A percentile compares a stretch with the other conserved stretches of the same genome.
Evolutionary conservation across 2,113 vertebrate species (phyloP).

Genomic region (Polypterus bichir): DNA sequence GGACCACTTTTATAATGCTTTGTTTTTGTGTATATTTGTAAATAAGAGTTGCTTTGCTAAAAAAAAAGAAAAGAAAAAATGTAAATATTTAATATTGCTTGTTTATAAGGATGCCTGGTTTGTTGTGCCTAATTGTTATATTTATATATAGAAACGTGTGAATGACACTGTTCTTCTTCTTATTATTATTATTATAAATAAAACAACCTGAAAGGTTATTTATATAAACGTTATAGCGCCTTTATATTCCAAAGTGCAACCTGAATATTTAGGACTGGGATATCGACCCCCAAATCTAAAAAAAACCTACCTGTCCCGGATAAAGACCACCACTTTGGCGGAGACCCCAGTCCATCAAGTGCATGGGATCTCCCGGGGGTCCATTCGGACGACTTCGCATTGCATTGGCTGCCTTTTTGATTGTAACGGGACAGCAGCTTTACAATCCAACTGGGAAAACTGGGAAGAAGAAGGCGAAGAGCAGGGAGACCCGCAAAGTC

Average conservation of each 20-base stretch:
- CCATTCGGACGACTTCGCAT: too few relatives aligned
- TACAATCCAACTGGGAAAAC: too few relatives aligned
- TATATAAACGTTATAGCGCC: constrained; percentile 48
- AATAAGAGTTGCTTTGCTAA: constrained; percentile 72
- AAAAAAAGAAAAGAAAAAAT: constrained; percentile 27
- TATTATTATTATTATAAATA: constrained; percentile 60
- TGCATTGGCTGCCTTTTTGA: too few relatives aligned
- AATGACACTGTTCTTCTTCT: constrained; percentile 52
- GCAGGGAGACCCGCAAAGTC: too few relatives aligned
- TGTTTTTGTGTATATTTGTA: constrained; percentile 60
- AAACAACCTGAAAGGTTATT: constrained; percentile 61
- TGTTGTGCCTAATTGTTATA: constrained; percentile 73
- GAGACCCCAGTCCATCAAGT: too few relatives aligned
- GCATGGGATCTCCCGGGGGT: too few relatives aligned
- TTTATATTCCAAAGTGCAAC: background rate
- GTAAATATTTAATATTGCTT: constrained; percentile 77
- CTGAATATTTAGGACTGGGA: too few relatives aligned
- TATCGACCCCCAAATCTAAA: too few relatives aligned
- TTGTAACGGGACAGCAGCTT: too few relatives aligned
- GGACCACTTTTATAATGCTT: constrained; percentile 64
- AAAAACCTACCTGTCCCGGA: too few relatives aligned
- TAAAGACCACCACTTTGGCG: too few relatives aligned
- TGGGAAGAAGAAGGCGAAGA: too few relatives aligned
- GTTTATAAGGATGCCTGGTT: constrained; percentile 49
- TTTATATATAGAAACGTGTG: constrained; percentile 84